Conservation (phyloP, 2,888 invertebrate genomes). For the Monochamus alternatus region DNA sequence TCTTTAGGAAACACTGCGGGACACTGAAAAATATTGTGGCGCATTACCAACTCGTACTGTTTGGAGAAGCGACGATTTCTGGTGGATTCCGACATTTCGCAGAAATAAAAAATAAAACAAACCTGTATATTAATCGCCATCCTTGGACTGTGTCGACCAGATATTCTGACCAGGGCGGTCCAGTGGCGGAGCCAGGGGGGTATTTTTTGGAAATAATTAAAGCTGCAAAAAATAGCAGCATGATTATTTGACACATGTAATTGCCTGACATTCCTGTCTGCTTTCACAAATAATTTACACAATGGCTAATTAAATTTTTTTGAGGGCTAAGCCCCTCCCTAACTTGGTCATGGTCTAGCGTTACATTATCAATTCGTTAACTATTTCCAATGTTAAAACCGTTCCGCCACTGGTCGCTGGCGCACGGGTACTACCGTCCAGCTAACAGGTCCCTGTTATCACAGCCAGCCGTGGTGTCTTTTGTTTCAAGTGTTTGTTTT, state of each 20-base stretch:
- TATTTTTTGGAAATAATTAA: neutral
- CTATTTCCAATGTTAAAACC: no score
- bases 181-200: neutral
- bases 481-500: conserved; percentile 47
- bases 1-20: neutral
- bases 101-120: conserved; percentile 18
- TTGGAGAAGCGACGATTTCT: neutral
- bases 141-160: conserved; percentile 30
- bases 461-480: conserved; percentile 19
- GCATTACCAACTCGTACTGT: neutral
- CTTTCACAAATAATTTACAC: no score
- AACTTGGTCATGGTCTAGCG: no score
- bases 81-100: conserved; percentile 17
- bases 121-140: conserved; percentile 29
- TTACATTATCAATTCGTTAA: no score
- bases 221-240: no score
- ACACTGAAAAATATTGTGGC: neutral
- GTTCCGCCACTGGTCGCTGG: neutral
- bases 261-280: no score
- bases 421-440: neutral
- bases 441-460: conserved; percentile 2
- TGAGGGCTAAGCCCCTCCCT: no score
- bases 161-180: conserved; percentile 10
- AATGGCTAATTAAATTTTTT: no score
- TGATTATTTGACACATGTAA: no score